Evolutionary conservation across 1,140 invertebrate species (phyloP), one percentile per base, ranked within the genome.

Genomic region (Brachionus rotundiformis): DNA sequence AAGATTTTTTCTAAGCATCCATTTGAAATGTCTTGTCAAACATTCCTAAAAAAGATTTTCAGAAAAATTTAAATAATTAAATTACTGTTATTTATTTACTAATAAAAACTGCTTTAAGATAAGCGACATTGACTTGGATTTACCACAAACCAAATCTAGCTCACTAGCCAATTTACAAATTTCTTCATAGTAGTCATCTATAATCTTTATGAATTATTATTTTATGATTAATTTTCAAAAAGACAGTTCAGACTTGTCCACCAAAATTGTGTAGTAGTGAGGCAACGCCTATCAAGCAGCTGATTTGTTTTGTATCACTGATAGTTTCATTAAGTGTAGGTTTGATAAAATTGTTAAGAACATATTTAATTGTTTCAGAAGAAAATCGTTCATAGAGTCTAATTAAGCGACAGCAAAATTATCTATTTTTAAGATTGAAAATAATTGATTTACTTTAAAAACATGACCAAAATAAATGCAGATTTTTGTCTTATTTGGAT

Each of bases 401-500:
- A 61, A 61, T 23, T 25, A 27, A 27, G 27, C 19, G 11, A 23
- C 10, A n/a, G n/a, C n/a, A n/a, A n/a, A n/a, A n/a, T n/a, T n/a
- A n/a, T n/a, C n/a, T n/a, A n/a, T n/a, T n/a, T n/a, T n/a, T n/a
- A n/a, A n/a, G n/a, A n/a, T n/a, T n/a, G n/a, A n/a, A n/a, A n/a
- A n/a, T n/a, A n/a, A n/a, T n/a, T n/a, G n/a, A 68, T 31, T 7
- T 68, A 68, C 63, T 36, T 68, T 8, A 73, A 27, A 31, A 73
- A 73, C 68, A 73, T 73, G 7, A 73, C 68, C 4, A 73, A 25
- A 44, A 44, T 73, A 27, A 73, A 73, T 6, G 68, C 13, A 25
- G 36, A 44, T n/a, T 73, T 73, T 44, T 73, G 36, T 73, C 39
- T 73, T 65, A 65, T 65, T 3, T 29, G 10, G 19, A 73, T 19